Evolutionary conservation across 2,113 vertebrate genomes (phyloP), one percentile per base, ranked within the genome.

Genomic region (Apodemus speciosus): DNA sequence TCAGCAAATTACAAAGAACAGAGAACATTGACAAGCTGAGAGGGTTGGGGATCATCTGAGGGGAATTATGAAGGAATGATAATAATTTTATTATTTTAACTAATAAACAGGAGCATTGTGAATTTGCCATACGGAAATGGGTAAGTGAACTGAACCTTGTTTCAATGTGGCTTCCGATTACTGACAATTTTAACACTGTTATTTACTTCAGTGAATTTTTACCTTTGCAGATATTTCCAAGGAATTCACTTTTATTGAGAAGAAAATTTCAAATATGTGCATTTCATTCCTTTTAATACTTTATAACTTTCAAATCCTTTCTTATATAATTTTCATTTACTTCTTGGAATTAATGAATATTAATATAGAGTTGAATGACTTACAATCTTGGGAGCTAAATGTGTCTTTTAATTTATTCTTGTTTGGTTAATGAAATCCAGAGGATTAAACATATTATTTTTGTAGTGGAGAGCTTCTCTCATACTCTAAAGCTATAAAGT

Each of bases 391-490:
- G 51, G 60, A 91, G 10, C 27, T 79, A 62, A 92, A 7, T 43
- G 64, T 9, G 30, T 71, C 77, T 89, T 51, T 94, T 90, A 49
- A 75, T 92, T 81, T 87, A 88, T 75, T 93, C 18, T 92, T 91
- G 1, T 84, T 93, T 91, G 68, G 25, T 38, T 77, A 77, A 62
- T 62, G n/a, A 96, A 96, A 90, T 85, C 4, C n/a, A 83, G 5
- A 43, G 18, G 13, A 91, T 93, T 85, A 46, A 1, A 62, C 46
- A 79, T 89, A 30, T 64, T 0, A 88, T 40, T 43, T 43, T 85
- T 90, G 92, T 68, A 68, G 40, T 32, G 56, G 35, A 68, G 23
- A 25, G 4, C 71, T 81, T 18, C n/a, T 46, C 11, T 91, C 90
- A 5, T 49, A 43, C 4, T 85, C 60, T 72, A 49, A 9, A 76